Evolutionary conservation across 2,113 vertebrate genomes (phyloP).

Genomic region (Dicaeum eximium): DNA sequence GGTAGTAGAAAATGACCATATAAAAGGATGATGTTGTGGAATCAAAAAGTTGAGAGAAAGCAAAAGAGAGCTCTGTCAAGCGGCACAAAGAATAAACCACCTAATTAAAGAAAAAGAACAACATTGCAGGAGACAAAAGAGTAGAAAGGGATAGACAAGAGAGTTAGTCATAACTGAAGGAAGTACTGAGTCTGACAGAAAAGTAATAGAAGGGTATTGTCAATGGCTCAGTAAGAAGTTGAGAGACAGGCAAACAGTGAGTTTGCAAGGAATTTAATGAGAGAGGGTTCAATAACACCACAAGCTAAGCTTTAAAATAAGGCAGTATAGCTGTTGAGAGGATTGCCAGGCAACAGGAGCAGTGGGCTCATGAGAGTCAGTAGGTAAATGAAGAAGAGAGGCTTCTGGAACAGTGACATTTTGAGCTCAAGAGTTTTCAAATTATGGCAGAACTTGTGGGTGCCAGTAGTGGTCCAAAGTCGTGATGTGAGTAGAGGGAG

Average conservation of each 20-base stretch:
- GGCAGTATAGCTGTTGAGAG: background rate
- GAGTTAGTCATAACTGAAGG: background rate
- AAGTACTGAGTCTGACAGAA: background rate
- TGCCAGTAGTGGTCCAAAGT: background rate
- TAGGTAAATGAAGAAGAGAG: background rate
- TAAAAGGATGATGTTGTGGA: background rate
- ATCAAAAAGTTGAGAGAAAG: background rate
- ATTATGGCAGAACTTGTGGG: background rate
- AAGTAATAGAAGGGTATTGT: background rate
- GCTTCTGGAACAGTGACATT: background rate
- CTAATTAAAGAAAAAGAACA: background rate
- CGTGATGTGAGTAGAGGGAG: background rate
- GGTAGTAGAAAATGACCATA: background rate
- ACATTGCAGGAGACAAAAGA: background rate
- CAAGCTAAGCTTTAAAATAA: slow-evolving; percentile 3
- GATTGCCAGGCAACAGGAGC: background rate
- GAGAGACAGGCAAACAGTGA: background rate
- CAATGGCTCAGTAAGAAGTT: background rate
- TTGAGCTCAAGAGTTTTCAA: background rate
- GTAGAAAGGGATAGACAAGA: background rate
- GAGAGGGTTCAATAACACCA: background rate
- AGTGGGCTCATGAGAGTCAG: background rate
- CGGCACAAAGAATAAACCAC: background rate
- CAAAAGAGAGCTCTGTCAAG: background rate
- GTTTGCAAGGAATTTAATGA: background rate